Base-by-base conservation (phyloP, 1,140 invertebrate species). In the Aphis craccivora region DNA sequence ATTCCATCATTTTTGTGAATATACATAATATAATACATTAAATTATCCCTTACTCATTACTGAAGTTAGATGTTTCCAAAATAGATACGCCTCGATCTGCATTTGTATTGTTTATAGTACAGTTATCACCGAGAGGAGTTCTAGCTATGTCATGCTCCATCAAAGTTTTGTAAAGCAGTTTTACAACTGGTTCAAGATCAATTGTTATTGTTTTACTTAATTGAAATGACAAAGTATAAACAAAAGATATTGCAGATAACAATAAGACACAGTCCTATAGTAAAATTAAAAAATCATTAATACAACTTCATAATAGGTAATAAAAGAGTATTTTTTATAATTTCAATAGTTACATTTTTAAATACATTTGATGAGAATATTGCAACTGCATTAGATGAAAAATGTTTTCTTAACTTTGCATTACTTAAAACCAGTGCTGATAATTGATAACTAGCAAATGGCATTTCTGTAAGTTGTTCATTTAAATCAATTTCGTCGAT, bases 191-290 rank as follows among this genome's bases (percentile, higher is more conserved):
- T 84, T 93, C 91, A 40, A 93, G 48, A 86, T 93, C n/a, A 53
- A 86, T 51, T 22, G 0, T 8, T 84, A 55, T 51, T 48, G 25
- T 51, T 86, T 86, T 35, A 53, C 55, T 86, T 86, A 86, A 40
- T 93, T 93, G 91, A 53, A 93, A 93, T 7, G 91, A 86, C 40
- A 93, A 53, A n/a, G 91, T 93, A 23, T 93, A 93, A 0, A 84
- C 40, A 40, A 18, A 93, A 25, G 81, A 93, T 40, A 93, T 93
- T 86, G 91, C 81, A 40, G 91, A 86, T 43, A 93, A 23, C 23
- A 93, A 55, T 51, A 86, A 23, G 18, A 93, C 35, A 86, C 23
- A 86, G 25, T 93, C 91, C 91, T 93, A 83, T 2, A 55, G 18
- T 51, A 37, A 35, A 92, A 55, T 83, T 37, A 48, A 45, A 81